Base-by-base conservation (phyloP, 2,113 vertebrate genomes). In the Microtus ochrogaster region DNA sequence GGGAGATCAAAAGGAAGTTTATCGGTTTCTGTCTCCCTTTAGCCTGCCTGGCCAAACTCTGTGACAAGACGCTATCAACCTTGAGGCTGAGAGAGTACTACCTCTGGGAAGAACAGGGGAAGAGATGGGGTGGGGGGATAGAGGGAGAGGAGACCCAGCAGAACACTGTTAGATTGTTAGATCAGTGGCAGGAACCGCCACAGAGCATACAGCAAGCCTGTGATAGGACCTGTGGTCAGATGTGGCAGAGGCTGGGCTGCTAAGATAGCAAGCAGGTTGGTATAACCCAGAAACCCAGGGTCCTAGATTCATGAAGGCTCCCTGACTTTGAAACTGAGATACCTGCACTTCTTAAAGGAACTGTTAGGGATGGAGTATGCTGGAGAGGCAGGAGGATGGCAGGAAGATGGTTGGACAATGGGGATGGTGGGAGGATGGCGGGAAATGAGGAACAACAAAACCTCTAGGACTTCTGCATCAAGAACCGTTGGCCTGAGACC, bases 11-110 rank as follows among this genome's bases (percentile, higher is more conserved):
- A 99, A 98, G 98, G 89, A 95, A 98, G 98, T 95, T 98, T 98
- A 98, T 98, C 98, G 97, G 98, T 97, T 97, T 98, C 98, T 98
- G 98, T 98, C 98, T 99, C 97, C 94, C 97, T 98, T 98, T 98
- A 98, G 97, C 97, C 90, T 92, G 86, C 47, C 94, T 98, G 98
- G 97, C 97, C 98, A 98, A 98, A 97, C 97, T 98, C 96, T 81
- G 97, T 98, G 98, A 98, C 98, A 98, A 98, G 97, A 63, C 87
- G 68, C 86, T 89, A 96, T 96, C 93, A 83, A 96, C 95, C 97
- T 97, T 96, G 74, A 97, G 98, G 97, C 92, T 91, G 97, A 97
- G 97, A 97, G 95, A 94, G 83, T 92, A 97, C 93, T 84, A 74
- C 93, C 96, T 95, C 91, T 2, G 0, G 76, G 89, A 55, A 49